Base-by-base conservation (phyloP, 2,113 vertebrate genomes). In the Channa argus region DNA sequence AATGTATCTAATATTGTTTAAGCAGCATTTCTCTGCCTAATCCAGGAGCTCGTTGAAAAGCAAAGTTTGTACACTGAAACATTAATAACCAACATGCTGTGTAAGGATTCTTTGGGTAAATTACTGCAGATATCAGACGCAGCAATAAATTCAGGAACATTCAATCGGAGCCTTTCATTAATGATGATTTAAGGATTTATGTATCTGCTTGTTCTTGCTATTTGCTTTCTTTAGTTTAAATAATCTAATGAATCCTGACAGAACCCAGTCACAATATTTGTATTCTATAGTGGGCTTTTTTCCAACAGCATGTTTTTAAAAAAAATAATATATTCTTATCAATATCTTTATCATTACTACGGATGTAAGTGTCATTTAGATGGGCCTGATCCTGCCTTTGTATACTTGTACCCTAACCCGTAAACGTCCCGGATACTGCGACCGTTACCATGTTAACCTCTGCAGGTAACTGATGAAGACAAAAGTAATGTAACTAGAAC, bases 161-260 rank as follows among this genome's bases (percentile, higher is more conserved):
- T 58, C 5, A 11, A 54, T 67, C 34, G 49, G 47, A 53, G 53
- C 45, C 10, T 15, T 4, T 38, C 8, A 38, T 53, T n/a, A 69
- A 63, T 15, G 45, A 47, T 24, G 24, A 55, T 3, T 60, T 33
- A 11, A 13, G 4, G 43, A 61, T 78, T 64, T 8, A 64, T 70
- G 33, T 13, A 5, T 54, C 8, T 66, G 47, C 72, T 61, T 44
- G 63, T 69, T 46, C 5, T 9, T 39, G 6, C 38, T 58, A 24
- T 73, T 52, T 36, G 5, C 38, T 56, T 37, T 37, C 13, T 2
- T 50, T 37, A 39, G 9, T 61, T 56, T 74, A 71, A 79, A 74
- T 51, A 63, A 38, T 61, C 41, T 63, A 72, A 73, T 79, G 38
- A 59, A 74, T 66, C 45, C 41, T 76, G 39, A 44, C 24, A 24